phyloP scores from a whole-genome alignment of 2,888 invertebrate genomes.

The Matsumyia berberina region DNA sequence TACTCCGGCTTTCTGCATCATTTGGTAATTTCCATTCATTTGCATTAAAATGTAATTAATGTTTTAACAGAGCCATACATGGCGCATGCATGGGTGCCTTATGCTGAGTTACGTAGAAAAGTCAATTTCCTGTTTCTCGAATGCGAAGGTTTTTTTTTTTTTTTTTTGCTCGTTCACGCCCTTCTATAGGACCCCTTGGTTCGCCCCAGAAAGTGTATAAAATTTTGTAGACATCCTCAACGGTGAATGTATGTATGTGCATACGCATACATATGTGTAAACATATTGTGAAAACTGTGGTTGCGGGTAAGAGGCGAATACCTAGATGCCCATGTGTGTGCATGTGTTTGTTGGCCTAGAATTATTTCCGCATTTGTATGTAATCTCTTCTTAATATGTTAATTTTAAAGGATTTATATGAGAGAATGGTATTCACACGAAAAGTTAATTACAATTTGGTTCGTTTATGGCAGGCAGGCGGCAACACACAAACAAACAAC shows the following conservation, averaged over 20 bases:
- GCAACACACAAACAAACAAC: neutral
- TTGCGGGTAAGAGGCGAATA: neutral
- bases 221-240: constrained; percentile 49
- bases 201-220: constrained; percentile 39
- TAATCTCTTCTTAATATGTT: constrained; percentile 79
- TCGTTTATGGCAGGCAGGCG: constrained; percentile 5
- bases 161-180: constrained; percentile 9
- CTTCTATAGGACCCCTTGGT: neutral
- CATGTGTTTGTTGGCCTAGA: constrained; percentile 67
- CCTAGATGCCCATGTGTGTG: constrained; percentile 45
- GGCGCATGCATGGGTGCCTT: constrained; percentile 33
- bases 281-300: constrained; percentile 50
- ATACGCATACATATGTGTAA: constrained; percentile 24
- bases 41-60: constrained; percentile 74
- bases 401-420: constrained; percentile 78
- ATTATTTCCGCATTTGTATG: constrained; percentile 77
- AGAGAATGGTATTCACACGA: constrained; percentile 76
- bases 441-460: constrained; percentile 77
- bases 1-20: constrained; percentile 49
- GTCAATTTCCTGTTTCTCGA: constrained; percentile 68
- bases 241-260: constrained; percentile 5
- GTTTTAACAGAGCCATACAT: constrained; percentile 60
- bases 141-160: constrained; percentile 45
- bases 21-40: constrained; percentile 74
- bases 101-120: constrained; percentile 51